Base-by-base conservation (phyloP, 2,888 invertebrate species). In the Drosophila rellima region DNA sequence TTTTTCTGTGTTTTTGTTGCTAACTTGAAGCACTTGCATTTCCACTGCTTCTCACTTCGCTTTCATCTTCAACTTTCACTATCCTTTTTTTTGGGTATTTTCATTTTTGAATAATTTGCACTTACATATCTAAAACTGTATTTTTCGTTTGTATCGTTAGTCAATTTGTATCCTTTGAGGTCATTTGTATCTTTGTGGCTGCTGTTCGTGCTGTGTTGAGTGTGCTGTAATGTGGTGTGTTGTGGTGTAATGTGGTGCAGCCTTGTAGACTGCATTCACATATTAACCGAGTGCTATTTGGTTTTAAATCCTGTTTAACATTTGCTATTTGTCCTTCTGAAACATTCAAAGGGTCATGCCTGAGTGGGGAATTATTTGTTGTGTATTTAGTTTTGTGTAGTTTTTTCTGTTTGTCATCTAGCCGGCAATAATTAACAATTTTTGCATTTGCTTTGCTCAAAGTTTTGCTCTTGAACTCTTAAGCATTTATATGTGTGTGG, bases 161-260 rank as follows among this genome's bases (percentile, higher is more conserved):
- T 39, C 68, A 65, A 13, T 70, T 61, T 35, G 51, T 42, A 42
- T 17, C 42, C 31, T 55, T 55, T 39, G 15, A 60, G 39, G 86
- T 86, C 86, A 45, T 67, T 78, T 84, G 83, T 84, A 84, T 82
- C 83, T 70, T 88, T 83, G 83, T 83, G 70, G 70, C 54, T 47
- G 47, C 48, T 70, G 54, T 52, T 48, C 57, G 61, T 35, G 79
- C 42, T 20, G 86, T 88, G 74, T 88, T 10, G 23, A n/a, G 83
- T 83, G 88, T 83, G 51, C 45, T 42, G 88, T 88, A 85, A 77
- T 39, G 51, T n/a, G 15, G 13, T 8, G 37, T 37, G 7, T 2
- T 59, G 20, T 18, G 29, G 11, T 31, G 52, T 33, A 31, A 31
- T 42, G 42, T 42, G 42, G n/a, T 63, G 51, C 62, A 44, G 60